Conservation (phyloP, 2,797 vertebrate species). For the Galago senegalensis region DNA sequence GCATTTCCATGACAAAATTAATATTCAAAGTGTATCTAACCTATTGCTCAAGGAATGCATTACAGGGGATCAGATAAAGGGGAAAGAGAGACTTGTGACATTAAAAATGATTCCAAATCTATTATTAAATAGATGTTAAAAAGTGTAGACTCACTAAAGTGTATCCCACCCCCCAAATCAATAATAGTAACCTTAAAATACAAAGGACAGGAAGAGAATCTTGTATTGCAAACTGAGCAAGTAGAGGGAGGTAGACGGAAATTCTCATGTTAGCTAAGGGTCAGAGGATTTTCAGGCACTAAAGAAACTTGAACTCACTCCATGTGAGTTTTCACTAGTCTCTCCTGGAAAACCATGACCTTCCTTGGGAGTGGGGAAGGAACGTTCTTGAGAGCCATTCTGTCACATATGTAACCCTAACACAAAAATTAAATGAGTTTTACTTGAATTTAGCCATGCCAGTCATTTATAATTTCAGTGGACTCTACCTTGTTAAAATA, state of each 20-base stretch:
- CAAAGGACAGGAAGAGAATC: accelerated
- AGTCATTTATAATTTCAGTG: neutral
- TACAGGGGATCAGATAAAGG: neutral
- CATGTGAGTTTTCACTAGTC: neutral
- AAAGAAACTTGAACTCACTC: neutral
- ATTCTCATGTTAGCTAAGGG: neutral
- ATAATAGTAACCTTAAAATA: neutral
- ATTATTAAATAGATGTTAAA: neutral
- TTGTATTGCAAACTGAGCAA: neutral
- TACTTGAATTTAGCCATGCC: neutral
- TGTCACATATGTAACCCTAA: neutral
- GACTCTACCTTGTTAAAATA: neutral
- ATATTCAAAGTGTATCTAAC: neutral
- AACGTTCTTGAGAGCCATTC: neutral
- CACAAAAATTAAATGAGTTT: neutral
- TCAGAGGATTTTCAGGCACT: neutral
- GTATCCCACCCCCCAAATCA: neutral
- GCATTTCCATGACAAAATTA: neutral
- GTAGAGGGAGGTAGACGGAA: neutral
- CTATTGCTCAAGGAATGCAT: neutral
- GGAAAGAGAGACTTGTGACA: neutral
- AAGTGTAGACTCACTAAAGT: neutral
- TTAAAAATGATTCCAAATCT: neutral
- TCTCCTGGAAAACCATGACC: neutral
- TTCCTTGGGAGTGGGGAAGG: neutral